These are phyloP conservation scores for Heteromurus nitidus DNA, from an alignment of 2,888 invertebrate species.

Conservation along the genomic window DNA sequence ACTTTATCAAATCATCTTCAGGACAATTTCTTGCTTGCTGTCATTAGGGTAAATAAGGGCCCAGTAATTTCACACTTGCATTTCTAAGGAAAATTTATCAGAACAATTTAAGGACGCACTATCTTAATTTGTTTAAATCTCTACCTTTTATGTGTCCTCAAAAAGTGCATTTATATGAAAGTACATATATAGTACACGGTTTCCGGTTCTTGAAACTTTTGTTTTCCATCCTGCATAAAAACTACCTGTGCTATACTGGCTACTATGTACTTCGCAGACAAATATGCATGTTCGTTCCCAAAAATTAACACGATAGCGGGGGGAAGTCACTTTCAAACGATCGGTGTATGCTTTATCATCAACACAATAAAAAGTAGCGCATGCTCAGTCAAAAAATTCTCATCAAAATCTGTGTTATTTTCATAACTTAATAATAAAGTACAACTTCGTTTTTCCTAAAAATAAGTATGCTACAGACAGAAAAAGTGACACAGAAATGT, in stretches of 20 bases:
- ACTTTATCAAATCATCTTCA: too few species aligned
- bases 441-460: background rate
- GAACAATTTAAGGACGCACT: background rate
- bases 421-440: background rate
- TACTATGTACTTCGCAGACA: background rate
- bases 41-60: too few species aligned
- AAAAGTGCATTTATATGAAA: background rate
- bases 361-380: background rate
- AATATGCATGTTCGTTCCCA: background rate
- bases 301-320: background rate
- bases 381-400: background rate
- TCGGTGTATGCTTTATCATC: too few species aligned
- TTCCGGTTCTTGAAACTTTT: background rate
- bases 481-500: constrained; percentile 23
- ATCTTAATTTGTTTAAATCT: background rate
- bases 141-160: background rate
- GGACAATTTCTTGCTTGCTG: too few species aligned
- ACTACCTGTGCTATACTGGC: background rate
- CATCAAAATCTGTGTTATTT: background rate
- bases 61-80: background rate
- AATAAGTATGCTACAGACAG: constrained; percentile 5
- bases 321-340: too few species aligned
- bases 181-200: background rate
- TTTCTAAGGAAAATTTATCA: background rate
- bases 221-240: background rate